Conservation (phyloP, 2,888 invertebrate genomes). For the Phragmatobia fuliginosa region DNA sequence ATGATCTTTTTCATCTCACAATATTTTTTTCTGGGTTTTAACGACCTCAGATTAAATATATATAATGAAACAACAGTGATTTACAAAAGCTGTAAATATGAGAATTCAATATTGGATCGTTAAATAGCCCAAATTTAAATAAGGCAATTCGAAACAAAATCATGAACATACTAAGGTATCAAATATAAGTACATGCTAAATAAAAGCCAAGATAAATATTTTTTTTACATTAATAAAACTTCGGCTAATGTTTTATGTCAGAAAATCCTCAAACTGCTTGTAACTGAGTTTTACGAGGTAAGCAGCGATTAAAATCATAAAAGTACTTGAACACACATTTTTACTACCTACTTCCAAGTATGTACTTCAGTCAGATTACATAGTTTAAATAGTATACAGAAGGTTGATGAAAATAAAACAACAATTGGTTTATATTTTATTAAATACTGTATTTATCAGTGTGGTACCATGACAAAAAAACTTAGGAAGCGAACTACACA, state of each 20-base stretch:
- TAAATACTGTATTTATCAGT: too few relatives aligned
- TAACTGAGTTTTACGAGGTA: constrained; percentile 9
- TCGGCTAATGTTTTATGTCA: neutral
- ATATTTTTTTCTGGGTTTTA: too few relatives aligned
- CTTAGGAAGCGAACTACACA: too few relatives aligned
- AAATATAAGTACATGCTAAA: neutral
- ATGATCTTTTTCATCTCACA: too few relatives aligned
- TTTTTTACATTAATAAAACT: constrained; percentile 1
- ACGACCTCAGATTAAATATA: too few relatives aligned
- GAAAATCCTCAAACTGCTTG: neutral
- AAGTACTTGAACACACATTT: constrained; percentile 5
- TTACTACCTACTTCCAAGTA: constrained; percentile 1
- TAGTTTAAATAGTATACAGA: neutral
- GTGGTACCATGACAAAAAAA: too few relatives aligned
- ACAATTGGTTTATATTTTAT: neutral
- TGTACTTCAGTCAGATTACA: neutral
- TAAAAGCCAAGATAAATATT: neutral
- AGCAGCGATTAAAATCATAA: constrained; percentile 7
- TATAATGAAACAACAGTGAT: too few relatives aligned
- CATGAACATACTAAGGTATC: neutral
- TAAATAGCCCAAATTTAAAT: too few relatives aligned
- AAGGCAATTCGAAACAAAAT: neutral
- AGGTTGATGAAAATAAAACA: neutral
- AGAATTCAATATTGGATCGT: too few relatives aligned
- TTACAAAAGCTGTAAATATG: too few relatives aligned